Conservation (phyloP, 2,888 invertebrate genomes). For the Exocentrus adspersus region DNA sequence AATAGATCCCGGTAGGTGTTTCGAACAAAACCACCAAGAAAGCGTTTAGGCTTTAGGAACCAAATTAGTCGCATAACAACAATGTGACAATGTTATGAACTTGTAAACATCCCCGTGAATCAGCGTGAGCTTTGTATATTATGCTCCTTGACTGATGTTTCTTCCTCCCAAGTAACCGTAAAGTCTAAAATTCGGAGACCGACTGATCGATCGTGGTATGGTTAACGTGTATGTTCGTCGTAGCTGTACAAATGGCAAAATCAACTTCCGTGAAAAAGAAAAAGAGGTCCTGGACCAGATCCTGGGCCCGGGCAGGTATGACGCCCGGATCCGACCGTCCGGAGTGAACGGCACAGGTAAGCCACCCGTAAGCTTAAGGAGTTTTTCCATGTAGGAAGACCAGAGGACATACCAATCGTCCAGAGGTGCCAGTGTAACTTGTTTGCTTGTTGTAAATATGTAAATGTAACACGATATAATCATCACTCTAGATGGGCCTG, state of each 20-base stretch:
- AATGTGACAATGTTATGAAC: no score
- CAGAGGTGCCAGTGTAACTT: conserved; percentile 44
- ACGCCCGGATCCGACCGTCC: conserved; percentile 91
- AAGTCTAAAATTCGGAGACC: background rate
- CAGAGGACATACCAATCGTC: conserved; percentile 39
- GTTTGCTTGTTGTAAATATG: conserved; percentile 58
- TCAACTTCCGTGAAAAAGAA: conserved; percentile 94
- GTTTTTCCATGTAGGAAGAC: conserved; percentile 40
- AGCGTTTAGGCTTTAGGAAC: no score
- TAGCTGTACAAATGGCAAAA: conserved; percentile 82
- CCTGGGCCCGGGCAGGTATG: conserved; percentile 89
- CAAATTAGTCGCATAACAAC: background rate
- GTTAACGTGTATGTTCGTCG: background rate
- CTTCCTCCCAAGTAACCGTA: no score
- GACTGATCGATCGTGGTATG: background rate
- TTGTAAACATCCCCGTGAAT: no score
- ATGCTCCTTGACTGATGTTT: no score
- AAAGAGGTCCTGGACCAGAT: conserved; percentile 94
- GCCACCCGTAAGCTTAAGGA: conserved; percentile 51
- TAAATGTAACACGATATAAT: conserved; percentile 60
- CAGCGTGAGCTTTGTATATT: no score
- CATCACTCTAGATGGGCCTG: conserved; percentile 85
- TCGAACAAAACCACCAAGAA: no score
- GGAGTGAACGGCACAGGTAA: conserved; percentile 95
- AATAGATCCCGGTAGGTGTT: no score